These are phyloP conservation scores for Odocoileus virginianus DNA, from an alignment of 2,113 vertebrate genomes.

Conservation along the genomic window DNA sequence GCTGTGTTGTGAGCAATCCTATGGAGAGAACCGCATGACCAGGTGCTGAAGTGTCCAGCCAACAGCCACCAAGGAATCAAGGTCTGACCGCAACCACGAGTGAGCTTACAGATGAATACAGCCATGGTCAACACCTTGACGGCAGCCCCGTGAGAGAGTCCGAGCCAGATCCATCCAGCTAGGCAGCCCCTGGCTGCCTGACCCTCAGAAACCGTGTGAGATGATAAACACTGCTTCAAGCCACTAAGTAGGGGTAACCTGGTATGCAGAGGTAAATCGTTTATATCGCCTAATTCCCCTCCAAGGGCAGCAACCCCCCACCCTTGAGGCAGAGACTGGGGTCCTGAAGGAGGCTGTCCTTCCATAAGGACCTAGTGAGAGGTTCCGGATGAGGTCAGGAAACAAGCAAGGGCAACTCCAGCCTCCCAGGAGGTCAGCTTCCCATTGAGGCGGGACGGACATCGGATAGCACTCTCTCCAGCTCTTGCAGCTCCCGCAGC, in stretches of 20 bases:
- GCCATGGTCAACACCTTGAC: neutral
- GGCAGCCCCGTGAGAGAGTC: neutral
- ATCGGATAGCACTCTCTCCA: neutral
- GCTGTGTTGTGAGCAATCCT: neutral
- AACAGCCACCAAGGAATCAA: neutral
- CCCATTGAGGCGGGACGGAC: neutral
- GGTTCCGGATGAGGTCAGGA: neutral
- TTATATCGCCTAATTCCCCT: neutral
- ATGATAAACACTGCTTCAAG: neutral
- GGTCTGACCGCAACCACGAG: neutral
- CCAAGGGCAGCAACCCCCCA: neutral
- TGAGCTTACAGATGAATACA: neutral
- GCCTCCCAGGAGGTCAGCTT: fast-evolving
- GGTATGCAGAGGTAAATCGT: neutral
- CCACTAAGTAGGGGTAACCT: neutral
- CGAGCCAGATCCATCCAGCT: neutral
- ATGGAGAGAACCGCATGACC: neutral
- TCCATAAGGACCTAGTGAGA: neutral
- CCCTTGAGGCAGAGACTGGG: neutral
- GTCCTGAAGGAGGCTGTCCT: neutral
- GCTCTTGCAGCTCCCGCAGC: neutral
- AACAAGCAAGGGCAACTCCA: neutral
- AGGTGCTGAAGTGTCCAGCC: neutral
- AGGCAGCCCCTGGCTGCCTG: neutral
- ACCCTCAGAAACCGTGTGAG: neutral